These are phyloP conservation scores for Drosophila anceps DNA, from an alignment of 2,888 invertebrate species.

Conservation along the genomic window DNA sequence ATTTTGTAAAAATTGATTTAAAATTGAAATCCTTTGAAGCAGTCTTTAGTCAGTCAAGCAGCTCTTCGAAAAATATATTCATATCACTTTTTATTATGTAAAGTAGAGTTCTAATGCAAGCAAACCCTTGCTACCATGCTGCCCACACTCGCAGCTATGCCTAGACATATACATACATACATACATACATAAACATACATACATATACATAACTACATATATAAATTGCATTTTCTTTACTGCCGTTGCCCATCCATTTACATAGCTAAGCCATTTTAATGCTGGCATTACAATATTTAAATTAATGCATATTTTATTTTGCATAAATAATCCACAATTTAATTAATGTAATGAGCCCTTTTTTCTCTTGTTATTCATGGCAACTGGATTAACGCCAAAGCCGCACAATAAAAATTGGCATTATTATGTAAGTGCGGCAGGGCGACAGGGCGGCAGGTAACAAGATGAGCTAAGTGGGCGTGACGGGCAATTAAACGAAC, in stretches of 20 bases:
- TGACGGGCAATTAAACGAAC: constrained; percentile 8
- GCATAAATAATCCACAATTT: constrained; percentile 76
- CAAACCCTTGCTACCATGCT: too few species aligned
- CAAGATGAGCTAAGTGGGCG: not conserved
- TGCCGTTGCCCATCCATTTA: constrained; percentile 50
- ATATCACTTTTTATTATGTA: not conserved
- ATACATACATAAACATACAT: not conserved
- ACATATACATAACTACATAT: too few species aligned
- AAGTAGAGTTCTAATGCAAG: not conserved
- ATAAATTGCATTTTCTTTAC: not conserved
- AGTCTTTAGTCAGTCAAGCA: not conserved
- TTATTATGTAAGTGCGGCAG: constrained; percentile 27
- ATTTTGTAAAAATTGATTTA: too few species aligned
- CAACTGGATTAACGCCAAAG: constrained; percentile 63
- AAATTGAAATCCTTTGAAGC: not conserved
- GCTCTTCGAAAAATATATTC: not conserved
- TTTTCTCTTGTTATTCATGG: constrained; percentile 43
- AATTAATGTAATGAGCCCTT: constrained; percentile 67
- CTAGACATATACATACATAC: not conserved
- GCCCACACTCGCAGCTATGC: not conserved
- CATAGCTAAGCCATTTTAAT: constrained; percentile 68
- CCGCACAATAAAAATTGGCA: constrained; percentile 59
- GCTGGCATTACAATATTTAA: constrained; percentile 69
- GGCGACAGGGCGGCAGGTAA: constrained; percentile 17
- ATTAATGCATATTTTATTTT: constrained; percentile 63